These are phyloP conservation scores for Protobothrops flavoviridis DNA, from an alignment of 2,113 vertebrate genomes.

Conservation along the genomic window DNA sequence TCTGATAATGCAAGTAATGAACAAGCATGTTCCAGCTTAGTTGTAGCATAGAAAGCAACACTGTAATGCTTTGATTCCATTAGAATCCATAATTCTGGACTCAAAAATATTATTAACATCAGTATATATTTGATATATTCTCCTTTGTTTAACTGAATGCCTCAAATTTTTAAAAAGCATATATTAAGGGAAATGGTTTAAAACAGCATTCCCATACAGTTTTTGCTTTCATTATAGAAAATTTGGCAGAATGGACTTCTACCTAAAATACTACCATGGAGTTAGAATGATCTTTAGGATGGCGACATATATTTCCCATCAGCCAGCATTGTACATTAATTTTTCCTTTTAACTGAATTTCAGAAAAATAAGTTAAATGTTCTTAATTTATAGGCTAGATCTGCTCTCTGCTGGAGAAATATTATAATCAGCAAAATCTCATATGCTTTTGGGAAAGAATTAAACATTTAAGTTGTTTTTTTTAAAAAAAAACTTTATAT, in stretches of 20 bases:
- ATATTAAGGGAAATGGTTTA: not conserved
- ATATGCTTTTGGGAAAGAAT: not conserved
- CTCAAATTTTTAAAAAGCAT: not conserved
- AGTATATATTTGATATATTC: not conserved
- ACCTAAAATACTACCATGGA: not conserved
- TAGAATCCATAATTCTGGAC: not conserved
- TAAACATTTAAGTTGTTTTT: not conserved
- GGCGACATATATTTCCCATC: not conserved
- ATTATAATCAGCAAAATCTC: not conserved
- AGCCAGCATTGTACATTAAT: not conserved
- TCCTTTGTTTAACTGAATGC: not conserved
- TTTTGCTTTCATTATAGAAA: not conserved
- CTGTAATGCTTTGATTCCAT: not conserved
- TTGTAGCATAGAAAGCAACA: not conserved
- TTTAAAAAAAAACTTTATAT: not conserved
- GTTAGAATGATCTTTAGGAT: not conserved
- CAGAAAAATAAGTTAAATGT: not conserved
- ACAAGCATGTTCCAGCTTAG: not conserved
- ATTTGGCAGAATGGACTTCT: not conserved
- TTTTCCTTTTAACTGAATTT: not conserved
- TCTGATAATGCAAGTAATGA: not conserved
- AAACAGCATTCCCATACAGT: not conserved
- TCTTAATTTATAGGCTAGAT: not conserved
- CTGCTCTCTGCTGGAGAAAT: slow-evolving; percentile 24
- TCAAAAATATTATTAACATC: not conserved